Conservation (phyloP, 2,113 vertebrate species). For the Podilymbus podiceps region DNA sequence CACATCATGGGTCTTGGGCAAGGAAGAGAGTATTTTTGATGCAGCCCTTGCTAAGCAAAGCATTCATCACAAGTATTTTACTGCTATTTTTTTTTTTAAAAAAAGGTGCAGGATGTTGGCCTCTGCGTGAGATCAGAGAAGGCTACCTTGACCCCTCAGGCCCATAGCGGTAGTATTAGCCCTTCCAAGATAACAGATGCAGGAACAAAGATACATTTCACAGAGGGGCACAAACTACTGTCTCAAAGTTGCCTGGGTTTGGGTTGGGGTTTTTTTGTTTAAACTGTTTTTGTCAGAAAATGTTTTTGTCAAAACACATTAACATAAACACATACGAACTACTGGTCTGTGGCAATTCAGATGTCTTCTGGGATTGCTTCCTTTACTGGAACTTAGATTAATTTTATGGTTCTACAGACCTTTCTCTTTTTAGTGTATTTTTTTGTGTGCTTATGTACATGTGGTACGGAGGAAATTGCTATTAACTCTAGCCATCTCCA, state of each 20-base stretch:
- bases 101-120: neutral
- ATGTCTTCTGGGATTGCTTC: neutral
- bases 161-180: neutral
- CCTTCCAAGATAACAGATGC: neutral
- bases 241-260: neutral
- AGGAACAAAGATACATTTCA: neutral
- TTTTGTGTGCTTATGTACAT: neutral
- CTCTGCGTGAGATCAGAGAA: neutral
- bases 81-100: neutral
- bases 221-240: neutral
- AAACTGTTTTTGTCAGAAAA: neutral
- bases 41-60: neutral
- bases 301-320: neutral
- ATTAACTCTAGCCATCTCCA: neutral
- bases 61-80: neutral
- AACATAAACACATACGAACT: neutral
- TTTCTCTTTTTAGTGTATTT: neutral
- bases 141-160: neutral
- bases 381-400: neutral
- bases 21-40: neutral
- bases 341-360: neutral
- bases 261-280: neutral
- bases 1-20: neutral
- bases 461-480: neutral
- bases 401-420: neutral